phyloP scores from a whole-genome alignment of 2,113 vertebrate genomes.

The Macrotus californicus region DNA sequence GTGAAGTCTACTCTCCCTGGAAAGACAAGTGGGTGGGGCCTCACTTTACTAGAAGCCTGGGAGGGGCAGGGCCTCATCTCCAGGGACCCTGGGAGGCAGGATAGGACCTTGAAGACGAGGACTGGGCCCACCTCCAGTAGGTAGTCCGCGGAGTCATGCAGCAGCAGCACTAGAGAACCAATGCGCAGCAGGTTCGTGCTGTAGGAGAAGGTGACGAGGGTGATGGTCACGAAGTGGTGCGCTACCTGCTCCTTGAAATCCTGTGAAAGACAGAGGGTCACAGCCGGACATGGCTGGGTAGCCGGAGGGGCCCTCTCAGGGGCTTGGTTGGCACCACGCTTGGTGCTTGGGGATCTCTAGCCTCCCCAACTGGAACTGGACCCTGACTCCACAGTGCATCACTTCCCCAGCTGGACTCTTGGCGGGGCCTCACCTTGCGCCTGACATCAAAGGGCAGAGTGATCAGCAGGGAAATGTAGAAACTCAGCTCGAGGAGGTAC shows the following conservation, averaged over 20 bases:
- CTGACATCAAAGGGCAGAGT: conserved; percentile 90
- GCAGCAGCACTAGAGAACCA: conserved; percentile 88
- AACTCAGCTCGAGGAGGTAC: conserved; percentile 90
- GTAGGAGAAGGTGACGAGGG: conserved; percentile 92
- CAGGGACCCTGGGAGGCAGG: neutral
- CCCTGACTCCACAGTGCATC: neutral
- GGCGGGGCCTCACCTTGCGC: conserved; percentile 86
- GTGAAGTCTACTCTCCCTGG: neutral
- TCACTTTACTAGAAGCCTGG: neutral
- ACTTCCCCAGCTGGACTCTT: neutral
- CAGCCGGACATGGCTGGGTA: rapidly evolving
- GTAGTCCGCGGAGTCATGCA: conserved; percentile 90
- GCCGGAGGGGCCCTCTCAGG: neutral
- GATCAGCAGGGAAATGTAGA: conserved; percentile 91
- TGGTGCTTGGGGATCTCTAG: neutral
- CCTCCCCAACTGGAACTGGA: neutral
- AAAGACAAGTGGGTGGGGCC: neutral
- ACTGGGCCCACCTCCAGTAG: conserved; percentile 87
- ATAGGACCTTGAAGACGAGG: rapidly evolving
- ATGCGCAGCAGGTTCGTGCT: conserved; percentile 90
- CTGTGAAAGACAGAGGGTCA: conserved; percentile 71
- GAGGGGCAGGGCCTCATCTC: neutral
- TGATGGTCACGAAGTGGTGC: conserved; percentile 78
- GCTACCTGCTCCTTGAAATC: conserved; percentile 91
- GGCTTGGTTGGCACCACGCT: neutral